Evolutionary conservation across 2,113 vertebrate species (phyloP).

Genomic region (Eulemur rufifrons): DNA sequence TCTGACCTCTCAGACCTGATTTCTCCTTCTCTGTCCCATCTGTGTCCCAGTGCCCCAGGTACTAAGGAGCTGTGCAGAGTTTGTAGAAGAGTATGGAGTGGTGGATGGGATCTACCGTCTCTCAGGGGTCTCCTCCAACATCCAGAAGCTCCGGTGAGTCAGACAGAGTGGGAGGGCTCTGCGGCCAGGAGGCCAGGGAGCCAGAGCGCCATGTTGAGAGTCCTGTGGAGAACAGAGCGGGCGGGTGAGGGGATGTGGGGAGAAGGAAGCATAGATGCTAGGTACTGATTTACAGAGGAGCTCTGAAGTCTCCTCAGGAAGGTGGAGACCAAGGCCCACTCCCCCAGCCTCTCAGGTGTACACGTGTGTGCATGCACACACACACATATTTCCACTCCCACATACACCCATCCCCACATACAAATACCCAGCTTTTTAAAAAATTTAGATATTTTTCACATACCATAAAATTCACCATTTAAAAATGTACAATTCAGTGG

Average conservation of each 20-base stretch:
- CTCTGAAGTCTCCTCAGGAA: neutral
- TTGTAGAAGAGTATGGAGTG: slow-evolving; percentile 93
- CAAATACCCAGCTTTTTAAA: neutral
- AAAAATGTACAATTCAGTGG: neutral
- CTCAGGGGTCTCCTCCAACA: slow-evolving; percentile 96
- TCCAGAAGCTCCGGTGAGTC: slow-evolving; percentile 91
- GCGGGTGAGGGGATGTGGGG: neutral
- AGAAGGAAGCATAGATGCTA: neutral
- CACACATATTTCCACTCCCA: neutral
- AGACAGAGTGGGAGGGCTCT: neutral
- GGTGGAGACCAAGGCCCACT: neutral
- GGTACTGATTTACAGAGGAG: neutral
- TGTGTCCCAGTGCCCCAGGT: slow-evolving; percentile 91
- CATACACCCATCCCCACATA: neutral
- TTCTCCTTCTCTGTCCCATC: neutral
- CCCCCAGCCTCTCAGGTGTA: neutral
- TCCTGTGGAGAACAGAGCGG: neutral
- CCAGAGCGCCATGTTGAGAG: neutral
- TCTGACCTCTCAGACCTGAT: neutral
- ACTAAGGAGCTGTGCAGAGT: slow-evolving; percentile 90
- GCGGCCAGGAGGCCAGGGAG: neutral
- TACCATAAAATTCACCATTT: neutral
- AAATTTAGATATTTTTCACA: neutral
- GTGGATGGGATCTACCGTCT: slow-evolving; percentile 96
- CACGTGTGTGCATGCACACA: too few relatives aligned